Percentiles rank a stretch among this genome's conserved stretches.
Conservation (phyloP, 2,888 invertebrate species). For the Gisinianus flammeolus region DNA sequence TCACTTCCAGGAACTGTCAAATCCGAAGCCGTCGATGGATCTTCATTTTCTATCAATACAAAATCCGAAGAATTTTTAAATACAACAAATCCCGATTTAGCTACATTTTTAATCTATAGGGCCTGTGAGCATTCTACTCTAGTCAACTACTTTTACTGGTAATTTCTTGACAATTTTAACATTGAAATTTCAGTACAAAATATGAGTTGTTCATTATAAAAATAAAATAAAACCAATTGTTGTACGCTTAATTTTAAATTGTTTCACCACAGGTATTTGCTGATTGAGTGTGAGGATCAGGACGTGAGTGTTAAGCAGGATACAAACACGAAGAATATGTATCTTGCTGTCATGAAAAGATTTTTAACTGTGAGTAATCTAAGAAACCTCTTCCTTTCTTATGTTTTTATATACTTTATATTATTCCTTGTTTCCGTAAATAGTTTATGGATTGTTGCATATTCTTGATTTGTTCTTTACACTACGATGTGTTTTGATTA, state of each 20-base stretch:
- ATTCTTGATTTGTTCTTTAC: background rate
- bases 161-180: slow-evolving; percentile 24
- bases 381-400: too few species aligned
- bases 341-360: slow-evolving; percentile 84
- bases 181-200: slow-evolving; percentile 17
- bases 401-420: background rate
- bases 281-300: slow-evolving; percentile 92
- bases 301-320: slow-evolving; percentile 76
- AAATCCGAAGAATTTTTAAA: slow-evolving; percentile 16
- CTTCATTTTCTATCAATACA: background rate
- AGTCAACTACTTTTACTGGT: slow-evolving; percentile 98
- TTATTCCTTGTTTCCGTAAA: background rate
- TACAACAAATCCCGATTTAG: slow-evolving; percentile 69
- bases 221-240: background rate
- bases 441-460: too few species aligned
- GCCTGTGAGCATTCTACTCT: slow-evolving; percentile 87
- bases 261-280: slow-evolving; percentile 75
- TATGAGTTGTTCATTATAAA: background rate
- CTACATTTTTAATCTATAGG: slow-evolving; percentile 86
- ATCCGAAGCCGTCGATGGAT: background rate
- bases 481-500: slow-evolving; percentile 5
- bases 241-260: background rate
- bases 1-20: slow-evolving; percentile 2
- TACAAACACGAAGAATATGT: slow-evolving; percentile 78
- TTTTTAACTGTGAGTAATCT: slow-evolving; percentile 73